Conservation (phyloP, 2,113 vertebrate species). For the Lampris incognitus region DNA sequence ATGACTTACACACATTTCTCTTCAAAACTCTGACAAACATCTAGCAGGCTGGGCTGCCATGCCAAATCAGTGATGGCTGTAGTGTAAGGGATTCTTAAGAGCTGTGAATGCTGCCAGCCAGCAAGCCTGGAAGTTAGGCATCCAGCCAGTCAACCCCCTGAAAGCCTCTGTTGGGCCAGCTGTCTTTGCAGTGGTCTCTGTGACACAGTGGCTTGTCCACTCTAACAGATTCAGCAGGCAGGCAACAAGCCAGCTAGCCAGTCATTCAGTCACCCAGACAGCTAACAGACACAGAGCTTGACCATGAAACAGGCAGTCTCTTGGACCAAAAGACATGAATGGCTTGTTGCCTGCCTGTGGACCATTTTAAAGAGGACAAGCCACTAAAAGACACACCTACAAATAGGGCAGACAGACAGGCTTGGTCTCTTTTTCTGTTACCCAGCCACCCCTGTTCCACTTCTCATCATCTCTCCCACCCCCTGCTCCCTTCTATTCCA, state of each 20-base stretch:
- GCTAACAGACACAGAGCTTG: background rate
- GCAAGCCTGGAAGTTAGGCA: slow-evolving; percentile 55
- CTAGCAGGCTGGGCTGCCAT: slow-evolving; percentile 34
- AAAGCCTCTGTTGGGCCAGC: slow-evolving; percentile 35
- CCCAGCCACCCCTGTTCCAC: slow-evolving; percentile 26
- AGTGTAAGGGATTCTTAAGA: slow-evolving; percentile 19
- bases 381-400: too few species aligned
- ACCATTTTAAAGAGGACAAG: too few species aligned
- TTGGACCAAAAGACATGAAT: too few species aligned
- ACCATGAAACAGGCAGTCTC: too few species aligned
- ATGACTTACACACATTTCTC: slow-evolving; percentile 33
- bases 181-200: slow-evolving; percentile 44
- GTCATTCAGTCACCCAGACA: slow-evolving; percentile 49
- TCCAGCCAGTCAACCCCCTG: slow-evolving; percentile 52
- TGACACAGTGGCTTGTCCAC: slow-evolving; percentile 47
- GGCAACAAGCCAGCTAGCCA: slow-evolving; percentile 27
- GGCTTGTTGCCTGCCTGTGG: too few species aligned
- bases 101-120: slow-evolving; percentile 31
- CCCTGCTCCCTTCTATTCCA: slow-evolving; percentile 4
- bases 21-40: slow-evolving; percentile 35
- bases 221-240: slow-evolving; percentile 49
- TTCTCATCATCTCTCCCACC: slow-evolving; percentile 3
- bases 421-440: slow-evolving; percentile 25
- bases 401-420: slow-evolving; percentile 6
- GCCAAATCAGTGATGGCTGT: slow-evolving; percentile 42